Percentiles rank a stretch among this genome's conserved stretches.
These are phyloP conservation scores for Stenoptilia bipunctidactyla DNA, from an alignment of 2,888 invertebrate species.

Conservation along the genomic window DNA sequence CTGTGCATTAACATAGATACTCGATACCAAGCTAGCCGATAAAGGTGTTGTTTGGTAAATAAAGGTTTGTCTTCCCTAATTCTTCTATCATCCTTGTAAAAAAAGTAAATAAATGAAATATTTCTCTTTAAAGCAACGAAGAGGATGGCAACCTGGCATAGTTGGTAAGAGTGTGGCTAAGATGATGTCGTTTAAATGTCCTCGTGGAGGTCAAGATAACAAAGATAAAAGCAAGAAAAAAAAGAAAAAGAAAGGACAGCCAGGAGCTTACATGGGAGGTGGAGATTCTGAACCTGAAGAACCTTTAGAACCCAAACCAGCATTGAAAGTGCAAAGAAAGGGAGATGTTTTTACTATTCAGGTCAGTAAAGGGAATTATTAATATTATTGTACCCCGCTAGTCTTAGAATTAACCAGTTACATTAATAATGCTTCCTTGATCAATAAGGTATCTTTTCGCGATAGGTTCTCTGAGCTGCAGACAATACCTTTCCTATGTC, in stretches of 20 bases:
- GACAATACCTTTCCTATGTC: too few relatives aligned
- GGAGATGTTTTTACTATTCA: constrained; percentile 76
- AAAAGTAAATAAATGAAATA: too few relatives aligned
- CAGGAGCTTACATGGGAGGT: constrained; percentile 32
- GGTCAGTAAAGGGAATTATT: constrained; percentile 33
- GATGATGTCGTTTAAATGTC: constrained; percentile 51
- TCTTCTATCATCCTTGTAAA: too few relatives aligned
- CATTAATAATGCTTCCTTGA: too few relatives aligned
- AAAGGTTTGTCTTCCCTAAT: too few relatives aligned
- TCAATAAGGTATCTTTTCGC: too few relatives aligned
- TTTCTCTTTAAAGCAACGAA: constrained; percentile 34
- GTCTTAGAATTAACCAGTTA: too few relatives aligned
- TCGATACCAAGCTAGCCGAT: too few relatives aligned
- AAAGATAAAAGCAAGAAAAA: constrained; percentile 53
- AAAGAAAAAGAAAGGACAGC: constrained; percentile 21
- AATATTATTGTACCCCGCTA: too few relatives aligned
- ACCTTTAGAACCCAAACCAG: constrained; percentile 70
- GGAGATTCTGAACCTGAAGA: constrained; percentile 59
- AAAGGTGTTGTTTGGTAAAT: too few relatives aligned
- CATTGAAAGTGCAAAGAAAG: constrained; percentile 75
- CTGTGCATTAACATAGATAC: too few relatives aligned
- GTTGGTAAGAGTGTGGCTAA: constrained; percentile 63
- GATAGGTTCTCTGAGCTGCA: too few relatives aligned
- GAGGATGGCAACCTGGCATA: constrained; percentile 71
- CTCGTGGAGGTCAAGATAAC: constrained; percentile 41